Evolutionary conservation across 2,888 invertebrate species (phyloP).

Genomic region (Eudasyphora cyanicolor): DNA sequence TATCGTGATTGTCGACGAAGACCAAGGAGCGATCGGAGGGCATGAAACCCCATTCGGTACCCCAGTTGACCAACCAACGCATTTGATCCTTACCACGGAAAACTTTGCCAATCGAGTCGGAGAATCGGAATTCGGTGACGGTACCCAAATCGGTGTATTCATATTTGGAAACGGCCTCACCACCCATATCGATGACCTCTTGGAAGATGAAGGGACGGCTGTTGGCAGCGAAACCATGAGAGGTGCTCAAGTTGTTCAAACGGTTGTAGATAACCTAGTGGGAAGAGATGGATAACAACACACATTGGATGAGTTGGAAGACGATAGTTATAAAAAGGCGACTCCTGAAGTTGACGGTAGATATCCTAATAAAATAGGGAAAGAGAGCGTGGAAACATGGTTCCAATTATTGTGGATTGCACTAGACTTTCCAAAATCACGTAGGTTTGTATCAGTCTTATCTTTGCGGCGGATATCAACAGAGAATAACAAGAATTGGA

Average conservation of each 20-base stretch:
- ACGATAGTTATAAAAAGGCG: neutral
- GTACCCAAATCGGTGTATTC: slow-evolving; percentile 82
- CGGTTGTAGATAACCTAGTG: slow-evolving; percentile 80
- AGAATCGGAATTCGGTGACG: slow-evolving; percentile 88
- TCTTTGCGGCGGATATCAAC: too few relatives aligned
- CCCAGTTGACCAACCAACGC: slow-evolving; percentile 85
- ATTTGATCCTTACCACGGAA: slow-evolving; percentile 84
- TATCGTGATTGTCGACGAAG: slow-evolving; percentile 96
- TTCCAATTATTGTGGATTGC: neutral
- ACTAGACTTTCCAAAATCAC: neutral
- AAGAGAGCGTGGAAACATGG: neutral
- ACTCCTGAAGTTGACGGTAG: too few relatives aligned
- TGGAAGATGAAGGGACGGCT: slow-evolving; percentile 86
- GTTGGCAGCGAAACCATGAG: slow-evolving; percentile 84
- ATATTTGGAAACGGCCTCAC: slow-evolving; percentile 79
- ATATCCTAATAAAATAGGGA: too few relatives aligned
- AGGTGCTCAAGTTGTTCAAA: slow-evolving; percentile 83
- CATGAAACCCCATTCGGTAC: slow-evolving; percentile 85
- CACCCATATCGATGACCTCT: slow-evolving; percentile 88
- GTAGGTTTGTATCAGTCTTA: neutral
- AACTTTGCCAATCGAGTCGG: slow-evolving; percentile 80
- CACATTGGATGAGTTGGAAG: too few relatives aligned
- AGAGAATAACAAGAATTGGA: too few relatives aligned
- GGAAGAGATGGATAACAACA: slow-evolving; percentile 70
- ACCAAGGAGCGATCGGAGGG: slow-evolving; percentile 84